phyloP scores from a whole-genome alignment of 2,113 vertebrate species.

The Corythornis vintsioides region DNA sequence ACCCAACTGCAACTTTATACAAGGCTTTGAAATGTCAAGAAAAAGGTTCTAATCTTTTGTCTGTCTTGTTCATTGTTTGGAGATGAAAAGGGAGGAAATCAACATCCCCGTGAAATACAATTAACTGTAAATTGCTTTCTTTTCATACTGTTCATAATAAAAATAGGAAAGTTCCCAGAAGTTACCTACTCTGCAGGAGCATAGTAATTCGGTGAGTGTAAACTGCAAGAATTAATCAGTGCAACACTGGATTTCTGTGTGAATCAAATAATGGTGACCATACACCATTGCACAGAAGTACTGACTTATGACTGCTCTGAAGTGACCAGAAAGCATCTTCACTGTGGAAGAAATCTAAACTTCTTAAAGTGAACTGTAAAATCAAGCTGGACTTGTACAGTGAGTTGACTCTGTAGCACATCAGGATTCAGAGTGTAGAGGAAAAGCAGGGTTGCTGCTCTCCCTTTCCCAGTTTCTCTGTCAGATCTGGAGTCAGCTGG shows the following conservation, averaged over 20 bases:
- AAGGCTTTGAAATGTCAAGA: constrained; percentile 69
- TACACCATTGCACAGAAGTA: neutral
- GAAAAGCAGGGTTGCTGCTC: neutral
- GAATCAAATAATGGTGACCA: neutral
- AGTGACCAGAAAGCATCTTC: neutral
- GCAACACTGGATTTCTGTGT: neutral
- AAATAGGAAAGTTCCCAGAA: constrained; percentile 29
- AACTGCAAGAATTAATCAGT: neutral
- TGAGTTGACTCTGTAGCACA: neutral
- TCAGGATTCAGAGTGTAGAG: neutral
- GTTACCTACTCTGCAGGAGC: neutral
- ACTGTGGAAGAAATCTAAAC: neutral
- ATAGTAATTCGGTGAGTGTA: neutral
- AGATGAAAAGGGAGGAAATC: constrained; percentile 78
- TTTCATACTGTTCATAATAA: constrained; percentile 9
- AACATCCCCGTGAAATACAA: constrained; percentile 54
- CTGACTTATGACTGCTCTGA: neutral
- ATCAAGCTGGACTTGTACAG: neutral
- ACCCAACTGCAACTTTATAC: constrained; percentile 63
- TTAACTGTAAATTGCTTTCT: constrained; percentile 40
- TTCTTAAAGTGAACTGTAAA: neutral
- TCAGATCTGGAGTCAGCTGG: neutral
- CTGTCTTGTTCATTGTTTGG: constrained; percentile 73
- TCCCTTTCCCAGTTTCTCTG: neutral
- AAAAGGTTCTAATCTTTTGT: constrained; percentile 67